These are phyloP conservation scores for Aplysia californica DNA, from an alignment of 1,140 invertebrate species.

Conservation along the genomic window DNA sequence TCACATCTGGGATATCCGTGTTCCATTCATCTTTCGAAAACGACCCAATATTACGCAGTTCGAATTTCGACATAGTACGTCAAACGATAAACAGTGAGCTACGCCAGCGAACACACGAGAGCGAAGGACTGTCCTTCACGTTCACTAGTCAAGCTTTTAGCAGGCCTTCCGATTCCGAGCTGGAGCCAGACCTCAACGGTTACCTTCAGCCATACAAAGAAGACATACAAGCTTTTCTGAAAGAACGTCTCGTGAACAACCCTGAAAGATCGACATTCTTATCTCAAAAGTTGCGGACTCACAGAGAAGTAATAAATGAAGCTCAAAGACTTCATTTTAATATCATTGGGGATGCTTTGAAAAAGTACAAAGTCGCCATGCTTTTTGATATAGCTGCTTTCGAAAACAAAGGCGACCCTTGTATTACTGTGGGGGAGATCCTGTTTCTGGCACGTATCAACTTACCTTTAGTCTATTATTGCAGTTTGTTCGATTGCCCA, in stretches of 20 bases:
- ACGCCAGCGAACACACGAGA: not conserved
- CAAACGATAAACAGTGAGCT: no score
- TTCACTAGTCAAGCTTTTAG: not conserved
- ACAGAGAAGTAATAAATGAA: conserved; percentile 10
- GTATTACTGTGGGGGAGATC: conserved; percentile 29
- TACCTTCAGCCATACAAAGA: not conserved
- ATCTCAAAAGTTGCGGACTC: conserved; percentile 9
- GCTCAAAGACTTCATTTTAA: conserved; percentile 23
- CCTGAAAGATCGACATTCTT: not conserved
- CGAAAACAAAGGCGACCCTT: conserved; percentile 36
- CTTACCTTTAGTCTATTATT: conserved; percentile 26
- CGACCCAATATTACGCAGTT: no score
- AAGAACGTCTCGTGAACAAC: not conserved
- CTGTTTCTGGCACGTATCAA: conserved; percentile 6
- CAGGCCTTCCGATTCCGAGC: not conserved
- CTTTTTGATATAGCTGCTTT: conserved; percentile 22
- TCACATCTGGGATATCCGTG: no score
- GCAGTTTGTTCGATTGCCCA: not conserved
- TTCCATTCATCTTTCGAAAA: no score
- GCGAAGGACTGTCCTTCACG: not conserved
- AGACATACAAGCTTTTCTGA: not conserved
- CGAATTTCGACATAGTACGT: no score
- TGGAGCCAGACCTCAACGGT: not conserved
- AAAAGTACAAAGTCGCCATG: conserved; percentile 23
- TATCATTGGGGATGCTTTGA: not conserved